These are phyloP conservation scores for Ectemnius continuus DNA, from an alignment of 2,888 invertebrate genomes.

Conservation along the genomic window DNA sequence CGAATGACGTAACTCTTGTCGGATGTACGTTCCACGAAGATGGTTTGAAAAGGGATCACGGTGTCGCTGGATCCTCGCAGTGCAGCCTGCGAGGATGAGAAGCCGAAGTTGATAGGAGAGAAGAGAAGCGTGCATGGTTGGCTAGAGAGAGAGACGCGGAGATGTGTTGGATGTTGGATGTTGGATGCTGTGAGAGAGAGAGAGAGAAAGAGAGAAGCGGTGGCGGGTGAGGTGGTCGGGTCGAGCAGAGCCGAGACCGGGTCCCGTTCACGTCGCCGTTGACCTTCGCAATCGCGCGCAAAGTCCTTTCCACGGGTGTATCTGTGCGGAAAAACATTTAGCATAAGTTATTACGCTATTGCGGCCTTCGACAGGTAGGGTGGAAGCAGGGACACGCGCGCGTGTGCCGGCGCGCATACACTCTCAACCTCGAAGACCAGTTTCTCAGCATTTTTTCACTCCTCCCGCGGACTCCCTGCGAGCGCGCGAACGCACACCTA, in stretches of 20 bases:
- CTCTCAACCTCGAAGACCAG: conserved; percentile 37
- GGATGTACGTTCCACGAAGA: conserved; percentile 16
- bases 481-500: neutral
- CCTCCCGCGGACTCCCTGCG: neutral
- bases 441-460: conserved; percentile 36
- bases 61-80: conserved; percentile 5
- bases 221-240: neutral
- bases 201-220: neutral
- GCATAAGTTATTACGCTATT: conserved; percentile 44
- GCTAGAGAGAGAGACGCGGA: neutral
- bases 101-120: neutral
- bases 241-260: neutral
- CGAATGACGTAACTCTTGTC: conserved; percentile 13
- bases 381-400: conserved; percentile 36
- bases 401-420: neutral
- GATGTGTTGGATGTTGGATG: neutral
- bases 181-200: neutral
- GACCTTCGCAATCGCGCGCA: conserved; percentile 47
- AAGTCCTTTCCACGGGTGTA: conserved; percentile 23
- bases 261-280: conserved; percentile 26
- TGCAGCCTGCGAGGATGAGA: neutral
- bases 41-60: conserved; percentile 19
- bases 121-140: neutral
- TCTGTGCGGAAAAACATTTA: conserved; percentile 45
- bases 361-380: conserved; percentile 48